phyloP scores from a whole-genome alignment of 1,140 invertebrate species.

The Luehdorfia chinensis region DNA sequence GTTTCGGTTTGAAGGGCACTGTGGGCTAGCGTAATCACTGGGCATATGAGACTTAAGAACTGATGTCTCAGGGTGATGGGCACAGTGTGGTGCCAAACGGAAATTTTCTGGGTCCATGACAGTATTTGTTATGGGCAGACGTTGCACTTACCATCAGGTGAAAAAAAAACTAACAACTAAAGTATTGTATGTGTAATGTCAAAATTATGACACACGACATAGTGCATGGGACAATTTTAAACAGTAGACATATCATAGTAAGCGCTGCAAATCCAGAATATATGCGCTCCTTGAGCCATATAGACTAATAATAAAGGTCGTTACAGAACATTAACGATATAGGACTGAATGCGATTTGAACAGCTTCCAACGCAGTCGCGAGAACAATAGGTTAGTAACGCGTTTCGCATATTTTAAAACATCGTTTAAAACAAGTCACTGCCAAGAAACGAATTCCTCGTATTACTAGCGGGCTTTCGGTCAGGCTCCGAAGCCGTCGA shows the following conservation, averaged over 20 bases:
- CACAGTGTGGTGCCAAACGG: too few relatives aligned
- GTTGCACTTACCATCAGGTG: too few relatives aligned
- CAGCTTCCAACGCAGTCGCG: neutral
- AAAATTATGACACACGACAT: too few relatives aligned
- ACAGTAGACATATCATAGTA: neutral
- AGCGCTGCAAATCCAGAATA: constrained; percentile 10
- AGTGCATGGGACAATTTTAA: too few relatives aligned
- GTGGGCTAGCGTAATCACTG: too few relatives aligned
- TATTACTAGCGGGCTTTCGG: neutral
- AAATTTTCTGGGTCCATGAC: too few relatives aligned
- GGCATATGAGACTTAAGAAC: too few relatives aligned
- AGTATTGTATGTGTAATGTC: too few relatives aligned
- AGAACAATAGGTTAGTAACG: constrained; percentile 7
- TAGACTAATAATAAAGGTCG: constrained; percentile 14
- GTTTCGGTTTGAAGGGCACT: too few relatives aligned
- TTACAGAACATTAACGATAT: neutral
- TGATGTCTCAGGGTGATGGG: too few relatives aligned
- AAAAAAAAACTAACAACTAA: too few relatives aligned
- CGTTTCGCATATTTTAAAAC: constrained; percentile 2
- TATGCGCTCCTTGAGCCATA: constrained; percentile 13
- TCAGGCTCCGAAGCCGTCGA: neutral
- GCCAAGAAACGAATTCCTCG: constrained; percentile 11
- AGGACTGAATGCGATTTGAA: constrained; percentile 7
- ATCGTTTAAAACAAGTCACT: constrained; percentile 9
- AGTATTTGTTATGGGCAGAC: too few relatives aligned